Evolutionary conservation across 2,888 invertebrate genomes (phyloP).

Genomic region (Nemotelus nigrinus): DNA sequence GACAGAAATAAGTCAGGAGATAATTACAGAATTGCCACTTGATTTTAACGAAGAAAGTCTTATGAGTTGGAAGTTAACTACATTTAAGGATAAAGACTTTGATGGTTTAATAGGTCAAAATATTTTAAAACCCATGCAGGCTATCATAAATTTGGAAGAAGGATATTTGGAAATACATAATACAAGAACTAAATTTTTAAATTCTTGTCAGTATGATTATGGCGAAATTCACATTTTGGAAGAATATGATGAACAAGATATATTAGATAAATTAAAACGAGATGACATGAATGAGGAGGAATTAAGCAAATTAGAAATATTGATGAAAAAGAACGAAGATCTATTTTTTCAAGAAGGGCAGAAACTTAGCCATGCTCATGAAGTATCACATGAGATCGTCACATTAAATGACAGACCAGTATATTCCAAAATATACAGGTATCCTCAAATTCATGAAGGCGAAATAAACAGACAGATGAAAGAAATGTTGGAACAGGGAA

Average conservation of each 20-base stretch:
- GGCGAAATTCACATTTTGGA: constrained; percentile 19
- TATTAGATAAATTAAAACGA: constrained; percentile 1
- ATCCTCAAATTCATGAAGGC: constrained; percentile 48
- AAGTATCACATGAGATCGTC: constrained; percentile 37
- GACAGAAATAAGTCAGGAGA: constrained; percentile 12
- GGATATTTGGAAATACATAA: constrained; percentile 41
- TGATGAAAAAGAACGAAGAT: constrained; percentile 53
- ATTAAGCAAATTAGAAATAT: not conserved
- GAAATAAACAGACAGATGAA: constrained; percentile 53
- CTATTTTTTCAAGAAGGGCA: constrained; percentile 57
- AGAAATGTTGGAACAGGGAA: constrained; percentile 54
- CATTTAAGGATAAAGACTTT: constrained; percentile 45
- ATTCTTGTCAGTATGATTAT: constrained; percentile 41
- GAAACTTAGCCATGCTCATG: constrained; percentile 55
- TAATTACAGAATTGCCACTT: constrained; percentile 17
- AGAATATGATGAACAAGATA: not conserved
- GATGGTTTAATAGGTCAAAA: constrained; percentile 48
- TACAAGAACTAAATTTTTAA: constrained; percentile 44
- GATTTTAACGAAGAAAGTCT: constrained; percentile 22
- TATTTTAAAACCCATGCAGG: constrained; percentile 48
- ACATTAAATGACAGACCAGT: constrained; percentile 39
- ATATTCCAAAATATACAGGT: constrained; percentile 48
- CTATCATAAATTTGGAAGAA: constrained; percentile 47
- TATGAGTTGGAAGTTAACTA: constrained; percentile 49
- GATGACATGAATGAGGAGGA: constrained; percentile 16